phyloP scores from a whole-genome alignment of 2,113 vertebrate species.

The Pelmatolapia mariae region DNA sequence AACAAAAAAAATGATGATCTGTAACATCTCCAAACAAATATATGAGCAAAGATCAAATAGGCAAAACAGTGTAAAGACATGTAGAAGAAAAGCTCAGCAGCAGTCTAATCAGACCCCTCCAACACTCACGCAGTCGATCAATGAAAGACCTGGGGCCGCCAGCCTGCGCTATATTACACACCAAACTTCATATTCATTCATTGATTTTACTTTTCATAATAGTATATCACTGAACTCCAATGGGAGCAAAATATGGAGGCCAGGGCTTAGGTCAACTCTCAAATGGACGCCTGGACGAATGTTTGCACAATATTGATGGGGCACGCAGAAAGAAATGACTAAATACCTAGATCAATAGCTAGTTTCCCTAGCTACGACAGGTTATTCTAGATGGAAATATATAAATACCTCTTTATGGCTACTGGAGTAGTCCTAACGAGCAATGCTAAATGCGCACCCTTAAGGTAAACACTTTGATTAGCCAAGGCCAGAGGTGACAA shows the following conservation, averaged over 20 bases:
- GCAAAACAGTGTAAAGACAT: slow-evolving; percentile 52
- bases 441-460: slow-evolving; percentile 90
- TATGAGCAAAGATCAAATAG: slow-evolving; percentile 59
- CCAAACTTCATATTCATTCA: slow-evolving; percentile 98
- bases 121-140: slow-evolving; percentile 67
- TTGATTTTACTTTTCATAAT: slow-evolving; percentile 95
- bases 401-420: slow-evolving; percentile 88
- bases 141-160: slow-evolving; percentile 75
- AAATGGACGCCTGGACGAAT: slow-evolving; percentile 85
- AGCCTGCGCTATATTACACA: slow-evolving; percentile 87
- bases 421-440: slow-evolving; percentile 85
- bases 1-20: neutral
- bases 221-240: slow-evolving; percentile 98
- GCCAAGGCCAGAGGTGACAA: slow-evolving; percentile 88
- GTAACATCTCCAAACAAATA: slow-evolving; percentile 46
- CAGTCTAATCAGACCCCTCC: slow-evolving; percentile 70
- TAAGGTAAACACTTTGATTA: slow-evolving; percentile 98
- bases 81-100: slow-evolving; percentile 56
- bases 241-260: slow-evolving; percentile 90
- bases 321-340: slow-evolving; percentile 93
- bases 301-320: slow-evolving; percentile 94
- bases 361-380: slow-evolving; percentile 88
- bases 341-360: slow-evolving; percentile 98
- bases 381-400: slow-evolving; percentile 90
- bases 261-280: slow-evolving; percentile 93